Evolutionary conservation across 2,113 vertebrate genomes (phyloP), one percentile per base, ranked within the genome.

Genomic region (Upupa epops): DNA sequence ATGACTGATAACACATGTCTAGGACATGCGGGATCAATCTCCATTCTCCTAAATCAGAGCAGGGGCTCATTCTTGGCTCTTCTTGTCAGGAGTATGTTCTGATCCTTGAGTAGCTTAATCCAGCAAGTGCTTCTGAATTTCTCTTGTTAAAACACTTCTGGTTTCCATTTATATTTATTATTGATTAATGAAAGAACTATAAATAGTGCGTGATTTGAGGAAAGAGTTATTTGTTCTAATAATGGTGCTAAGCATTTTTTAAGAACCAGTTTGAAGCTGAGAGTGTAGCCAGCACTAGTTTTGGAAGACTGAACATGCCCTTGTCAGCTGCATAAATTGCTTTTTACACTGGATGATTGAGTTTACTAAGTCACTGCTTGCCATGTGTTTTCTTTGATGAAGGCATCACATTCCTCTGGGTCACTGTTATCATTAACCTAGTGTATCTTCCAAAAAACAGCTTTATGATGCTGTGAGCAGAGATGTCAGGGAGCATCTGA

Each of bases 391-490:
- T 81, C 71, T 83, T 70, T 93, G 89, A 94, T 87, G 83, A 96
- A 96, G 89, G 91, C 78, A 92, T 91, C 92, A 82, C 78, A 92
- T 95, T 96, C 85, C 81, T 74, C 37, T 64, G 89, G 93, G 93
- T 96, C 93, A 93, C 68, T 77, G 75, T 73, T 93, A 71, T 70
- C 89, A 89, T 96, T 93, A 95, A 96, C 95, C 92, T 83, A 91
- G 93, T 80, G 89, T 90, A 94, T 73, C 86, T 87, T 94, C 90
- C 81, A 82, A 76, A 92, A 90, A 70, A 45, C 24, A 55, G 37
- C 71, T 89, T 89, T 83, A 61, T 63, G 51, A 37, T 82, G 34
- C 64, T 10, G 3, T 56, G 8, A 96, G 79, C 63, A 90, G 74
- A 75, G 52, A 84, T 89, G 68, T 68, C 89, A 90, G 8, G 8